Evolutionary conservation across 2,113 vertebrate species (phyloP), one percentile per base, ranked within the genome.

Genomic region (Aphyosemion australe): DNA sequence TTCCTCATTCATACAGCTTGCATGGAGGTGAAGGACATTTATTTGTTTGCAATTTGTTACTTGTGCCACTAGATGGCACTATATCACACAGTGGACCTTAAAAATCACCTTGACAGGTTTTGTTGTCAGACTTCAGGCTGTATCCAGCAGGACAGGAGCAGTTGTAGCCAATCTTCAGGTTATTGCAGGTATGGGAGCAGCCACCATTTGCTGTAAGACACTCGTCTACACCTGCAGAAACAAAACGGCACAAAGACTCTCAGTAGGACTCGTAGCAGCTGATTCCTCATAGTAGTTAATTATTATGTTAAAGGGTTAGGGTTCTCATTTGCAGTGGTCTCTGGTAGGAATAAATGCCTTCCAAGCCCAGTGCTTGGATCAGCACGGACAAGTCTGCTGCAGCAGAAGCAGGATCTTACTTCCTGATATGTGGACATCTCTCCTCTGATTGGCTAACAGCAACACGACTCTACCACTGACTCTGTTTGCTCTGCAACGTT

Each of bases 111-210:
- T 93, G 84, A 4, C 96, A 97, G 8, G 47, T 88, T 12, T 63
- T 91, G 46, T 65, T 73, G 65, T 91, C 87, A 3, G 45, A 71
- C 49, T 56, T 54, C 6, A 97, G 90, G 6, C 0, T 83, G 88
- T 93, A 95, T 9, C 95, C 95, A 1, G 74, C 41, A 0, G 86
- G 92, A 43, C 96, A 97, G 37, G 91, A 78, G 65, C 95, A 97
- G 80, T 93, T 90, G 21, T 84, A 91, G 32, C 95, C 93, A 0
- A 96, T 58, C 68, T 93, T 94, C 74, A 94, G 92, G 75, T 96
- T 90, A 0, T 70, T 85, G 78, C 95, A 97, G 48, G 45, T 6
- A 45, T 97, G 93, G 16, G 95, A 94, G 69, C 96, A 97, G 62
- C 93, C 91, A 0, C 93, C 94, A 0, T 94, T 95, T 61, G 59